Percentiles rank a stretch among this genome's conserved stretches.
Evolutionary conservation across 2,888 invertebrate species (phyloP).

Genomic region (Diadegma fenestrale): DNA sequence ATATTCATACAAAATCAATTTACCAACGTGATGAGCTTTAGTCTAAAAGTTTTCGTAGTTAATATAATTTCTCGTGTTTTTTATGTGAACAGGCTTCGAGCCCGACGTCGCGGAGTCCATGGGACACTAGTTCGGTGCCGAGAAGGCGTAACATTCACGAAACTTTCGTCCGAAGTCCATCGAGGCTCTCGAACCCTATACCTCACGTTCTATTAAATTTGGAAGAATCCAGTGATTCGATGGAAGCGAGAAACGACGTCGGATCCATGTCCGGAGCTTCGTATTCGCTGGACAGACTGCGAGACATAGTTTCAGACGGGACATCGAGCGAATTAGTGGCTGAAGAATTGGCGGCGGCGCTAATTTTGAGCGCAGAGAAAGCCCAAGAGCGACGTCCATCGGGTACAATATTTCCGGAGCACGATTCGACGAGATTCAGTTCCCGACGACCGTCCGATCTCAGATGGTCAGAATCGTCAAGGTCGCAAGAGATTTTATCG

Average conservation of each 20-base stretch:
- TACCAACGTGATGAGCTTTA: too few species aligned
- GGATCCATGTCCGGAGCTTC: background rate
- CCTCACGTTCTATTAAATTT: slow-evolving; percentile 80
- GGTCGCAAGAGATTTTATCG: slow-evolving; percentile 81
- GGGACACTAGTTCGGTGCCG: background rate
- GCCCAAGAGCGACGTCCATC: slow-evolving; percentile 70
- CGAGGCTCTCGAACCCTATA: slow-evolving; percentile 78
- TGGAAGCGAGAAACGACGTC: slow-evolving; percentile 22
- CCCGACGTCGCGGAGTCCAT: slow-evolving; percentile 20
- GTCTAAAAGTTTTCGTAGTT: too few species aligned
- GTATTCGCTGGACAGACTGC: background rate
- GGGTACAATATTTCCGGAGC: slow-evolving; percentile 79
- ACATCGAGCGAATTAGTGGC: slow-evolving; percentile 67
- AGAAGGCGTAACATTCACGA: slow-evolving; percentile 21
- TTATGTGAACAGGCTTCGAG: background rate
- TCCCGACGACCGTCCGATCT: slow-evolving; percentile 82
- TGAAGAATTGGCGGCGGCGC: slow-evolving; percentile 74
- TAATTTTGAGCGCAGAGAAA: slow-evolving; percentile 72
- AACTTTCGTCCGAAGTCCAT: slow-evolving; percentile 70
- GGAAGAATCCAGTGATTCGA: slow-evolving; percentile 74
- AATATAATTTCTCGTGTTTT: background rate
- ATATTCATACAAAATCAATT: too few species aligned
- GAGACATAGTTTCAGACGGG: slow-evolving; percentile 42
- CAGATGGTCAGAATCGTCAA: slow-evolving; percentile 82
- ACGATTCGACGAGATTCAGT: slow-evolving; percentile 80